phyloP scores from a whole-genome alignment of 1,140 invertebrate genomes.

The Drosophila mauritiana region DNA sequence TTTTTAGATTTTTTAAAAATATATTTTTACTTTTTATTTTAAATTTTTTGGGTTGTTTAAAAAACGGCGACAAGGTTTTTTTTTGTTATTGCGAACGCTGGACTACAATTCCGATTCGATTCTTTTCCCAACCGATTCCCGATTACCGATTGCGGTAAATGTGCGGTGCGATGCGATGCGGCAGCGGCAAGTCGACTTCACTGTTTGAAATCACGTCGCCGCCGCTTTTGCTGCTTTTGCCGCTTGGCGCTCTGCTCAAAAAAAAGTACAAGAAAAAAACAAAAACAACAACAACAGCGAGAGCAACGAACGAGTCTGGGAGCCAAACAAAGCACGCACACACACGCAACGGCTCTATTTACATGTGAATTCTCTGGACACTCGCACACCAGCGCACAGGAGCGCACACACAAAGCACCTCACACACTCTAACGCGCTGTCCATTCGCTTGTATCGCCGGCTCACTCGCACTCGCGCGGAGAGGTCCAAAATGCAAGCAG shows the following conservation, averaged over 20 bases:
- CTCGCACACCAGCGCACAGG: conserved; percentile 10
- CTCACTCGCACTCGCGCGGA: conserved; percentile 48
- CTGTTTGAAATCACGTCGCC: conserved; percentile 75
- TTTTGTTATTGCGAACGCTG: neutral
- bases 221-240: conserved; percentile 42
- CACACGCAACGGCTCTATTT: conserved; percentile 31
- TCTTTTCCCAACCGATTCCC: conserved; percentile 11
- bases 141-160: conserved; percentile 45
- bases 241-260: conserved; percentile 17
- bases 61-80: neutral
- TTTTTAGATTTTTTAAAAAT: neutral
- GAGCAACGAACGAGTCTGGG: conserved; percentile 8
- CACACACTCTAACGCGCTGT: conserved; percentile 25
- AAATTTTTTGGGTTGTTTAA: neutral
- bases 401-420: conserved; percentile 15
- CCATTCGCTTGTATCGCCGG: conserved; percentile 70
- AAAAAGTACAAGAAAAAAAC: neutral
- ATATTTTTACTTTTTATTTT: neutral
- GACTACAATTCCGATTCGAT: conserved; percentile 15
- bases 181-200: conserved; percentile 72
- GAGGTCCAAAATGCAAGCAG: neutral
- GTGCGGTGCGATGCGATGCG: conserved; percentile 65
- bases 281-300: neutral
- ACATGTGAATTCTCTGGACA: conserved; percentile 45
- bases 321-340: conserved; percentile 52